Percentiles rank a stretch among this genome's conserved stretches.
These are phyloP conservation scores for Plectrocnemia conspersa DNA, from an alignment of 1,140 invertebrate genomes.

Conservation along the genomic window DNA sequence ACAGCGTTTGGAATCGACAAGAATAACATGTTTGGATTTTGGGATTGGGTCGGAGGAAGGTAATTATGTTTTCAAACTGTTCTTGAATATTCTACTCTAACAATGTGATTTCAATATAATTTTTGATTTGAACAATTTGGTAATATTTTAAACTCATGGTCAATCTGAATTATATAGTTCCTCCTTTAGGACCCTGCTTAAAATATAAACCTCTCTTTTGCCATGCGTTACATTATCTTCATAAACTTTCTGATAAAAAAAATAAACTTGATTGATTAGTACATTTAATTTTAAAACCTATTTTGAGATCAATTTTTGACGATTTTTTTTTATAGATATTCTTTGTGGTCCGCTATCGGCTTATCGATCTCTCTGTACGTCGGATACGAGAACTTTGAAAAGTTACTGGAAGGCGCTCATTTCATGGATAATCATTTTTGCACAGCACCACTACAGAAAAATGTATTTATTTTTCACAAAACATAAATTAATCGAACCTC, in stretches of 20 bases:
- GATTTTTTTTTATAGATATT: slow-evolving; percentile 57
- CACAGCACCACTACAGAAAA: slow-evolving; percentile 83
- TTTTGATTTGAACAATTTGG: neutral
- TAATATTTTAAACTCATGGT: no score
- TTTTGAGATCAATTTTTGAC: neutral
- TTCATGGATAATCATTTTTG: slow-evolving; percentile 95
- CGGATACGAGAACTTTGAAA: slow-evolving; percentile 94
- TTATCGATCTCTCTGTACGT: slow-evolving; percentile 91
- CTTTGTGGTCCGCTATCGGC: slow-evolving; percentile 97
- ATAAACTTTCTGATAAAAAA: neutral
- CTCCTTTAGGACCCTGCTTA: no score
- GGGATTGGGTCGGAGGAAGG: slow-evolving; percentile 99
- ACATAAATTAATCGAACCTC: neutral
- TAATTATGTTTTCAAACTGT: slow-evolving; percentile 26
- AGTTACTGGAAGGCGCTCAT: slow-evolving; percentile 84
- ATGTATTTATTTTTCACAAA: slow-evolving; percentile 62
- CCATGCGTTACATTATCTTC: neutral
- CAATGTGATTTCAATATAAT: neutral
- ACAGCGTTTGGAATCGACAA: slow-evolving; percentile 95
- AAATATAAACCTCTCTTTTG: neutral
- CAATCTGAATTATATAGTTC: no score
- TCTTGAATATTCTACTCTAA: neutral
- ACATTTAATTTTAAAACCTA: neutral
- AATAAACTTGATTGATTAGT: neutral
- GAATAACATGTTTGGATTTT: slow-evolving; percentile 99